Percentiles rank a stretch among this genome's conserved stretches.
Evolutionary conservation across 2,888 invertebrate genomes (phyloP).

Genomic region (Sisyra terminalis): DNA sequence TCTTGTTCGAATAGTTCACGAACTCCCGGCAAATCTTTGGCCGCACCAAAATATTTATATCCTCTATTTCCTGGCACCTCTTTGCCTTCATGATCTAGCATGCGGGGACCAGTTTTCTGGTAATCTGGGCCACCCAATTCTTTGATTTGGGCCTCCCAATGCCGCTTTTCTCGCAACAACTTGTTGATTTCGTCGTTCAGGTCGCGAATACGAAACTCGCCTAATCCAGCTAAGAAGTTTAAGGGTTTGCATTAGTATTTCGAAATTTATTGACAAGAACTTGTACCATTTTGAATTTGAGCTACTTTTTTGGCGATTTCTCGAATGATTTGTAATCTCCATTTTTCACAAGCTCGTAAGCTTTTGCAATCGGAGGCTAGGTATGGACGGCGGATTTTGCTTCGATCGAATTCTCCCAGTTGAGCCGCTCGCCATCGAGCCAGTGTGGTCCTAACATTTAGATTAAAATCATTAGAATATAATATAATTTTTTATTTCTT

Average conservation of each 20-base stretch:
- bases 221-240: constrained; percentile 65
- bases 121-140: constrained; percentile 92
- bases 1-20: constrained; percentile 95
- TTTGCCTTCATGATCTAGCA: constrained; percentile 85
- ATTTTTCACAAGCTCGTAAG: constrained; percentile 85
- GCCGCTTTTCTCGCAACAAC: constrained; percentile 82
- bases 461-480: constrained; percentile 6
- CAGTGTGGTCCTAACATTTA: constrained; percentile 73
- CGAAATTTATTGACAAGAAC: constrained; percentile 1
- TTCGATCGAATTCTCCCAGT: constrained; percentile 69
- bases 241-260: constrained; percentile 3
- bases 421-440: constrained; percentile 98
- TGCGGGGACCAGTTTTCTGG: constrained; percentile 76
- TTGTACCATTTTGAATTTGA: constrained; percentile 87
- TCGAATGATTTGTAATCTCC: constrained; percentile 89
- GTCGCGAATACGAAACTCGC: constrained; percentile 94
- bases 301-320: constrained; percentile 98
- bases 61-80: constrained; percentile 97
- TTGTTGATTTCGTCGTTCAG: constrained; percentile 99
- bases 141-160: constrained; percentile 96
- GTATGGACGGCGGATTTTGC: constrained; percentile 79
- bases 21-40: constrained; percentile 95
- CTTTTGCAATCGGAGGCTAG: constrained; percentile 91
- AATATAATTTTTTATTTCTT: constrained; percentile 8
- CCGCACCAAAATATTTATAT: constrained; percentile 98